Conservation (phyloP, 2,797 vertebrate genomes). For the Tokudaia muenninki region DNA sequence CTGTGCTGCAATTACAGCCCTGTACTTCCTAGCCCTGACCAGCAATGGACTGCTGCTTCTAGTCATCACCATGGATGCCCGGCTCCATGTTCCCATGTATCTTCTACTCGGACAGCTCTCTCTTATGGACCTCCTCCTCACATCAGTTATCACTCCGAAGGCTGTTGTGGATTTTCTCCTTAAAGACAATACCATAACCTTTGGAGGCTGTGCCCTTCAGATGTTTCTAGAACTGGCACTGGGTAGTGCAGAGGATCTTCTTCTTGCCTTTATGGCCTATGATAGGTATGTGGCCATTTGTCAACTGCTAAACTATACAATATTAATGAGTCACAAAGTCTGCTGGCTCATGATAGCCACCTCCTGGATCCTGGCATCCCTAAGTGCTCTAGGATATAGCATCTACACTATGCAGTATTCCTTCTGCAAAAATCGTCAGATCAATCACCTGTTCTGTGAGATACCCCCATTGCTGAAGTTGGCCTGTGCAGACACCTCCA, state of each 20-base stretch:
- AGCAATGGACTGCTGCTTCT: conserved; percentile 49
- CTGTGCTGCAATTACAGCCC: background rate
- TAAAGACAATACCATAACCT: conserved; percentile 69
- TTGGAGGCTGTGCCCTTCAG: conserved; percentile 77
- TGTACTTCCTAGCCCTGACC: background rate
- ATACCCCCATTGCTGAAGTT: conserved; percentile 73
- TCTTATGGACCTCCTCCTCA: conserved; percentile 82
- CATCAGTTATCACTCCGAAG: conserved; percentile 70
- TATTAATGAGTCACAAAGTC: conserved; percentile 64
- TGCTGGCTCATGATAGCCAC: conserved; percentile 70
- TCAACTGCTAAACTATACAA: conserved; percentile 78
- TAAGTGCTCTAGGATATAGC: conserved; percentile 58
- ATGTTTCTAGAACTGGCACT: conserved; percentile 74
- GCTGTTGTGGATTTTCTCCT: conserved; percentile 40
- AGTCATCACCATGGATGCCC: conserved; percentile 49
- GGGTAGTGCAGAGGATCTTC: conserved; percentile 76
- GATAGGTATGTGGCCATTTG: conserved; percentile 79
- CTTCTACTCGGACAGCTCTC: conserved; percentile 78
- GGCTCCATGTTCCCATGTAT: conserved; percentile 79
- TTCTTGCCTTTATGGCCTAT: conserved; percentile 83
- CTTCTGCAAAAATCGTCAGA: conserved; percentile 55
- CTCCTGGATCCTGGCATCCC: conserved; percentile 62
- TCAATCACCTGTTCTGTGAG: conserved; percentile 77
- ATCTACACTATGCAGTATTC: conserved; percentile 70
- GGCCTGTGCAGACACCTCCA: conserved; percentile 71